These are phyloP conservation scores for Nymphicus hollandicus DNA, from an alignment of 2,113 vertebrate genomes.

Conservation along the genomic window DNA sequence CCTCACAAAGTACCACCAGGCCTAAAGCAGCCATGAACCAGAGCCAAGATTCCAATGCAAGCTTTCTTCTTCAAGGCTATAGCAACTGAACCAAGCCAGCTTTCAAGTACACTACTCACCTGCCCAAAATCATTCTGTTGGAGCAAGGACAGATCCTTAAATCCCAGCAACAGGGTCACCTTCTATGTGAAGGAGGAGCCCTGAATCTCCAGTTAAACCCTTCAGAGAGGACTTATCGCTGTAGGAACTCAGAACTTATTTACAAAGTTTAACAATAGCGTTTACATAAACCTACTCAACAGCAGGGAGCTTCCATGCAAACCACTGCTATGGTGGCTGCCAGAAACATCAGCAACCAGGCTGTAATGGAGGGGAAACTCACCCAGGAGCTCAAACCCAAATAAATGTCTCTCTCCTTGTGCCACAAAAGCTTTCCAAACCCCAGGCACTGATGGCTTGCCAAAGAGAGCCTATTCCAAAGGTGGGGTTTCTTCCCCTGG, in stretches of 20 bases:
- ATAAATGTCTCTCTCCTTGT: neutral
- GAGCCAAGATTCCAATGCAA: neutral
- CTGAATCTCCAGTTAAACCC: neutral
- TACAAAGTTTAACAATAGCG: neutral
- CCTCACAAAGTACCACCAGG: neutral
- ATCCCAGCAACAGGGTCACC: neutral
- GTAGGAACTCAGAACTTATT: neutral
- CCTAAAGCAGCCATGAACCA: neutral
- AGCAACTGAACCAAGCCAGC: neutral
- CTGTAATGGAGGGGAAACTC: neutral
- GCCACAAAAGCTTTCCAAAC: neutral
- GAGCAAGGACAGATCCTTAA: neutral
- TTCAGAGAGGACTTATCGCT: neutral
- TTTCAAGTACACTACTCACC: neutral
- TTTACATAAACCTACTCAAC: conserved; percentile 17
- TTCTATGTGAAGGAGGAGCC: neutral
- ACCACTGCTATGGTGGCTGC: neutral
- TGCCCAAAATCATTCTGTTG: neutral
- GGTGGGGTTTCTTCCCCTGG: neutral
- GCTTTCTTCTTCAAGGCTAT: neutral
- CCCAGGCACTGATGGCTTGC: neutral
- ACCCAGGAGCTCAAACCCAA: conserved; percentile 16
- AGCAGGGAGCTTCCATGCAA: conserved; percentile 46
- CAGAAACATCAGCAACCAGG: neutral
- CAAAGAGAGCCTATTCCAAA: conserved; percentile 11